These are phyloP conservation scores for Ctena decussata DNA, from an alignment of 2,888 invertebrate genomes.

Conservation along the genomic window DNA sequence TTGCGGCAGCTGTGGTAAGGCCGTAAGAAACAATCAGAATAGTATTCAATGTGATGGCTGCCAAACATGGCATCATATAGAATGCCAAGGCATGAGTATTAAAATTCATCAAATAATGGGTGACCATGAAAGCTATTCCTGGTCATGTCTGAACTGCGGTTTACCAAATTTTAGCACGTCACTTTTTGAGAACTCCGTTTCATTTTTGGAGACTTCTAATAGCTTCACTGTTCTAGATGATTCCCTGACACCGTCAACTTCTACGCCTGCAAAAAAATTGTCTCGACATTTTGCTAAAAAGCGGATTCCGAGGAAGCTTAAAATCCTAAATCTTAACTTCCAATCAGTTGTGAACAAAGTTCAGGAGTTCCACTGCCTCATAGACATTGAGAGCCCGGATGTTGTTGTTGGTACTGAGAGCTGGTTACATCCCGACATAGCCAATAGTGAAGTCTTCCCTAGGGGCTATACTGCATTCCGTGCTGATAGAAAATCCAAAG, in stretches of 20 bases:
- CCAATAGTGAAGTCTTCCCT: too few relatives aligned
- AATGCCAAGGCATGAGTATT: background rate
- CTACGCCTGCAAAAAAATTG: background rate
- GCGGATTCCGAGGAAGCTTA: too few relatives aligned
- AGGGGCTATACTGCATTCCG: background rate
- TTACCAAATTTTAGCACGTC: slow-evolving; percentile 10
- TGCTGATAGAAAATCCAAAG: background rate
- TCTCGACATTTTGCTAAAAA: too few relatives aligned
- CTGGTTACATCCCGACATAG: background rate
- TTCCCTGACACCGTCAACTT: background rate
- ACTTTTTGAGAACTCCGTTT: background rate
- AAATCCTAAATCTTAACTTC: too few relatives aligned
- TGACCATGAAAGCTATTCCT: slow-evolving; percentile 25
- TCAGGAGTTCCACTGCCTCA: background rate
- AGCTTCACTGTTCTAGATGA: background rate
- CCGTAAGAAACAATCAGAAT: background rate
- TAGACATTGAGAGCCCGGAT: background rate
- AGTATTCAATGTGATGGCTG: slow-evolving; percentile 16
- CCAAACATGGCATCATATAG: background rate
- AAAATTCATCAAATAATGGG: background rate
- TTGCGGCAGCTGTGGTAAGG: background rate
- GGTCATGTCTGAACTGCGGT: slow-evolving; percentile 17
- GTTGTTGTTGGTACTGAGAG: background rate
- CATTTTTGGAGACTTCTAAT: background rate
- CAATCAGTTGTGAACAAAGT: background rate